phyloP scores from a whole-genome alignment of 2,888 invertebrate genomes.

The Philopedon plagiatum region DNA sequence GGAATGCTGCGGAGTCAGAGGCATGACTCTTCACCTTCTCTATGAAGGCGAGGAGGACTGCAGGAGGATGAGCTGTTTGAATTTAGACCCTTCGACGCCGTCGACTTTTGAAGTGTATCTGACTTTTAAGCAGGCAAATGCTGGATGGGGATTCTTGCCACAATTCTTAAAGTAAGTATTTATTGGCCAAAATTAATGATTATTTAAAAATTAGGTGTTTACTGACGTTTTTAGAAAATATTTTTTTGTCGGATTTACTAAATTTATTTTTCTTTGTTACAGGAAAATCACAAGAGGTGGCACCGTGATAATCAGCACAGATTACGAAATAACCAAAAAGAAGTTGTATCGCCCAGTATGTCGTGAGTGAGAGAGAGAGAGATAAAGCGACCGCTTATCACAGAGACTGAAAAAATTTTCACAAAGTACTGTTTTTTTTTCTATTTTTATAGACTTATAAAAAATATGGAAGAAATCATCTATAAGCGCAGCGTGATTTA shows the following conservation, averaged over 20 bases:
- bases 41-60: slow-evolving; percentile 81
- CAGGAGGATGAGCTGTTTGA: slow-evolving; percentile 84
- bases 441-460: slow-evolving; percentile 59
- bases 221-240: not conserved
- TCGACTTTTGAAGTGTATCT: slow-evolving; percentile 93
- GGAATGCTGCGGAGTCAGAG: slow-evolving; percentile 90
- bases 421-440: slow-evolving; percentile 57
- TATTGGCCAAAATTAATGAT: not conserved
- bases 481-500: slow-evolving; percentile 62
- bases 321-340: slow-evolving; percentile 90
- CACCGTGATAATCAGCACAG: slow-evolving; percentile 89
- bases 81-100: slow-evolving; percentile 88
- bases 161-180: slow-evolving; percentile 90
- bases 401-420: slow-evolving; percentile 56
- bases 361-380: slow-evolving; percentile 36
- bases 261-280: slow-evolving; percentile 57
- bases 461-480: slow-evolving; percentile 54
- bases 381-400: slow-evolving; percentile 17
- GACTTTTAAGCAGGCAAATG: slow-evolving; percentile 88
- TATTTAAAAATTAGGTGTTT: not conserved
- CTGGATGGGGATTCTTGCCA: slow-evolving; percentile 90
- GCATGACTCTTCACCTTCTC: slow-evolving; percentile 87
- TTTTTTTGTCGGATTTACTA: slow-evolving; percentile 5
- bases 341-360: slow-evolving; percentile 80
- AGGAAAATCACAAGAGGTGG: slow-evolving; percentile 89